Evolutionary conservation across 2,797 vertebrate species (phyloP), one percentile per base, ranked within the genome.

Genomic region (Gallirallus australis): DNA sequence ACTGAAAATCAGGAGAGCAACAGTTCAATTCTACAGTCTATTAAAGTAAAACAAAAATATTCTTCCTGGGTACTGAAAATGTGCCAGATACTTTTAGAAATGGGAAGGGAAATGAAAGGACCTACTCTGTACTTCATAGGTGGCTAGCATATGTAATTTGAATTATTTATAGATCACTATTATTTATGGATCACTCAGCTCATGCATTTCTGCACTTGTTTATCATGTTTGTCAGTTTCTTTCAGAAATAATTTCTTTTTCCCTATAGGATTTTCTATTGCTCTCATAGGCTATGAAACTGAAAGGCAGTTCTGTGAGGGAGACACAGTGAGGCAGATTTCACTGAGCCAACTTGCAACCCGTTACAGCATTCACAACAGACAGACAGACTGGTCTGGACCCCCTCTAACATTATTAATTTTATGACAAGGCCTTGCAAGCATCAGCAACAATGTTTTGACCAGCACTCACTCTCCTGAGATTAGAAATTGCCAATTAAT

Each of bases 401-500:
- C 54, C 66, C 37, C 12, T 53, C 52, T 52, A 92, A 73, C 61
- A 18, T 69, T 65, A 75, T 68, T 78, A 47, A 93, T 76, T 78
- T 70, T 61, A 76, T n/a, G 65, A 86, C 75, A 87, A 89, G 42
- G n/a, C 57, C 69, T 78, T 70, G 59, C 76, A 84, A 91, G 47
- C 71, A 78, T 75, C 89, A 90, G 57, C 83, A 94, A 82, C 35
- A 79, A 86, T 23, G 40, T 87, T 80, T 78, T 95, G 71, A 86
- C 75, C 68, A 77, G 61, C 56, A 86, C 16, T 80, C 39, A 25
- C 28, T 61, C 78, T 87, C 80, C 35, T 37, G 90, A 86, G 91
- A 82, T 81, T 84, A 92, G 81, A 82, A 93, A 90, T 23, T 56
- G 70, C 59, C 87, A 96, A 91, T 93, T 96, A 96, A 94, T 72